Conservation (phyloP, 2,797 vertebrate species). For the Melanotaenia trifasciata region DNA sequence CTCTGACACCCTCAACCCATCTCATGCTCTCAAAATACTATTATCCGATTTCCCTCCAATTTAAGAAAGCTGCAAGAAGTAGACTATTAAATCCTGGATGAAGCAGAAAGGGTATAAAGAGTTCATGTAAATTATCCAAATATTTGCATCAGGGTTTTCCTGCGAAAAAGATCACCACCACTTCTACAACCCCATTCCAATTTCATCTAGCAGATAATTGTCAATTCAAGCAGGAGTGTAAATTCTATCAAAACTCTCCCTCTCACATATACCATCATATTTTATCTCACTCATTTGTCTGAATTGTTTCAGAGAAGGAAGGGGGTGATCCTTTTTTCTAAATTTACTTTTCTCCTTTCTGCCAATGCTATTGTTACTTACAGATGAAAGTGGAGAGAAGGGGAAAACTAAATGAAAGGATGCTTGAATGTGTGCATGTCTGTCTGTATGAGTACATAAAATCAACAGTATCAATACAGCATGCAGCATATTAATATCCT, state of each 20-base stretch:
- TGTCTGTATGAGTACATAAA: conserved; percentile 29
- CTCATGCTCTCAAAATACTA: conserved; percentile 15
- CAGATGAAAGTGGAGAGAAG: conserved; percentile 39
- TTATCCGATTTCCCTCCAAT: conserved; percentile 32
- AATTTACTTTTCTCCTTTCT: conserved; percentile 45
- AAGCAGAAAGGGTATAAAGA: conserved; percentile 62
- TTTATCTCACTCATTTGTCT: conserved; percentile 44
- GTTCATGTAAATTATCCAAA: conserved; percentile 72
- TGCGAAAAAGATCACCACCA: conserved; percentile 45
- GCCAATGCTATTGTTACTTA: conserved; percentile 43
- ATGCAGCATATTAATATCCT: conserved; percentile 32
- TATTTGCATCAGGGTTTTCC: conserved; percentile 70
- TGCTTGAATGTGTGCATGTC: conserved; percentile 4
- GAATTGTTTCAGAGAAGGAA: conserved; percentile 56
- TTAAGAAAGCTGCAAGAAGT: conserved; percentile 54
- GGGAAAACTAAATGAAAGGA: conserved; percentile 12
- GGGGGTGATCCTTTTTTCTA: conserved; percentile 49
- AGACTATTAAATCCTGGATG: conserved; percentile 71
- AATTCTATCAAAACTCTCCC: conserved; percentile 68
- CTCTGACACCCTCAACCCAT: neutral
- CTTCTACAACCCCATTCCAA: conserved; percentile 70
- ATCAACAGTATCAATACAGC: conserved; percentile 19
- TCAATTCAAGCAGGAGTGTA: conserved; percentile 68
- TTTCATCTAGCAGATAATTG: conserved; percentile 76
- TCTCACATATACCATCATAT: conserved; percentile 46